phyloP scores from a whole-genome alignment of 2,888 invertebrate genomes.

The Tenthredo amoena region DNA sequence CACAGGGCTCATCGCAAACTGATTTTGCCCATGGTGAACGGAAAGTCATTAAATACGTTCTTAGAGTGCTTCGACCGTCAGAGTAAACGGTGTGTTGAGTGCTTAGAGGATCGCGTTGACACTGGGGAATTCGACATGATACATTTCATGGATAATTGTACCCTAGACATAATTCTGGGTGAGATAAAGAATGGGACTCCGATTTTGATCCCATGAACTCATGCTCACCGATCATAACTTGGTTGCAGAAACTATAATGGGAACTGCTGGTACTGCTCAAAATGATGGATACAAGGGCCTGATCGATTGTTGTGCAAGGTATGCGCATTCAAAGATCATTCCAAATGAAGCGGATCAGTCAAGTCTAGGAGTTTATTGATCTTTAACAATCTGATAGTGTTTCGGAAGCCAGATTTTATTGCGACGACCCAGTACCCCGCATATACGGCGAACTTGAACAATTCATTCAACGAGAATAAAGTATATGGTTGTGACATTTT shows the following conservation, averaged over 20 bases:
- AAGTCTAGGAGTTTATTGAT: too few species aligned
- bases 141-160: conserved; percentile 59
- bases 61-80: conserved; percentile 58
- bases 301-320: conserved; percentile 54
- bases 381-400: too few species aligned
- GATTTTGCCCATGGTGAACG: conserved; percentile 19
- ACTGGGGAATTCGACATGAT: conserved; percentile 61
- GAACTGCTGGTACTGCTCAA: conserved; percentile 60
- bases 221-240: too few species aligned
- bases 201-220: too few species aligned
- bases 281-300: conserved; percentile 58
- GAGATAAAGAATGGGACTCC: too few species aligned
- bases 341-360: too few species aligned
- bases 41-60: not conserved
- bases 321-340: too few species aligned
- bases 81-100: conserved; percentile 58
- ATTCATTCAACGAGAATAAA: too few species aligned
- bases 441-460: too few species aligned
- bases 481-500: too few species aligned
- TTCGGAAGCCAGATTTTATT: too few species aligned
- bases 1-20: conserved; percentile 12
- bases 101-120: conserved; percentile 58
- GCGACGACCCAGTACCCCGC: too few species aligned
- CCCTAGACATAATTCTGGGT: conserved; percentile 63
- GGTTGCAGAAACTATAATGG: conserved; percentile 62